phyloP scores from a whole-genome alignment of 92 coral and sea anemone species.

The Virgularia gustaviana region DNA sequence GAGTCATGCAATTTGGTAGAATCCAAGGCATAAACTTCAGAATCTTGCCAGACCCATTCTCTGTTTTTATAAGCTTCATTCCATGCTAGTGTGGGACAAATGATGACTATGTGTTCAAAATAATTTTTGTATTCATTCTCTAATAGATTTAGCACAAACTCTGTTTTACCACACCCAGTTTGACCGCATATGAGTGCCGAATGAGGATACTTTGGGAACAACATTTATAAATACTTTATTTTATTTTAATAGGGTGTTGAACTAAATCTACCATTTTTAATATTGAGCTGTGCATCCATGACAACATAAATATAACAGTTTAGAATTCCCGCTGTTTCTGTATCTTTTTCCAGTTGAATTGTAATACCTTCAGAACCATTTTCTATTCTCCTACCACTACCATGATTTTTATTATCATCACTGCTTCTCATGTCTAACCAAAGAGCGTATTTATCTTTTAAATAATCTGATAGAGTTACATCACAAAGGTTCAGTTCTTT shows the following conservation, averaged over 20 bases:
- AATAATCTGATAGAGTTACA: no score
- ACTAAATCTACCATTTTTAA: slow-evolving; percentile 5
- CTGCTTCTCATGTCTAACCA: no score
- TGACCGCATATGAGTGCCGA: background rate
- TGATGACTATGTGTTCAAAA: slow-evolving; percentile 8
- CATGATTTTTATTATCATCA: no score
- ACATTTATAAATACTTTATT: no score
- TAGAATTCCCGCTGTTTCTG: no score
- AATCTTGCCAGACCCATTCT: background rate
- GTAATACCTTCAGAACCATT: no score
- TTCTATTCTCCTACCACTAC: no score
- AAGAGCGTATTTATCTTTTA: no score
- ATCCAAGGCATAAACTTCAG: background rate
- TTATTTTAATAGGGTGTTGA: slow-evolving; percentile 3
- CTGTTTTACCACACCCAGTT: slow-evolving; percentile 4
- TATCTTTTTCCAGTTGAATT: no score
- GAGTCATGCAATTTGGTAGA: no score
- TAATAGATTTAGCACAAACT: background rate
- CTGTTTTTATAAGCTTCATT: background rate
- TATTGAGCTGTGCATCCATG: background rate
- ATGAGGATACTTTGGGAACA: background rate
- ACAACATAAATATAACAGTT: background rate
- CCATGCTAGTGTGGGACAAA: slow-evolving; percentile 5
- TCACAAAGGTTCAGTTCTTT: no score
- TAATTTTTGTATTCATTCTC: background rate